Evolutionary conservation across 92 coral and sea anemone genomes (phyloP), one percentile per base, ranked within the genome.

Genomic region (Isaurus tuberculatus): DNA sequence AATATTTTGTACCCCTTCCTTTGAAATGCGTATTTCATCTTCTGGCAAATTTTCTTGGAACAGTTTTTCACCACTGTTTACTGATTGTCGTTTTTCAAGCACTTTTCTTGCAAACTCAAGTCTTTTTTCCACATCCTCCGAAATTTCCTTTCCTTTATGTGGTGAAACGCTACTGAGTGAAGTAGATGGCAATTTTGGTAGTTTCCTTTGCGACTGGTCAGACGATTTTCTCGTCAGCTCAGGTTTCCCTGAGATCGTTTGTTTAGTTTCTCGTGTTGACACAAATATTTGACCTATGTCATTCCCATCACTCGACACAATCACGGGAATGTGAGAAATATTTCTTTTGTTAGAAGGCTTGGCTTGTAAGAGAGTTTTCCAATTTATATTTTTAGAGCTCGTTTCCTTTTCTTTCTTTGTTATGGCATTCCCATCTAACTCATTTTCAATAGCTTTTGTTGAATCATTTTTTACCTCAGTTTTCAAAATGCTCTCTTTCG

Each of bases 311-410:
- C 23, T 58, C 0, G 25, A n/a, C 23, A 75, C 30, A 19, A 27
- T 29, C 29, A 58, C n/a, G 22, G 82, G 82, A 34, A 77, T 77
- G 20, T 40, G 68, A 77, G 82, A 77, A 60, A 34, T 37, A 22
- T 5, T 77, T 77, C 36, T 60, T 13, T 77, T 77, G 57, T 77
- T 40, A 36, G 55, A 26, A 77, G 69, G 53, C 19, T n/a, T 77
- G 25, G 82, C 70, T 58, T 58, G 82, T 19, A 77, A 36, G 16
- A 77, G 69, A 23, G 82, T 57, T 77, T 42, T 77, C 82, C 82
- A 77, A 33, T 77, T 55, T 3, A 27, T 0, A 16, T 57, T 58
- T 33, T 7, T 15, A 5, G 82, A 34, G 11, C 31, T 6, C 3
- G 81, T 32, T 57, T 22, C 55, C 11, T 32, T 57, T 15, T 33